A percentile compares a stretch with the other conserved stretches of the same genome.
phyloP scores from a whole-genome alignment of 2,888 invertebrate species.

The Neria commutata region DNA sequence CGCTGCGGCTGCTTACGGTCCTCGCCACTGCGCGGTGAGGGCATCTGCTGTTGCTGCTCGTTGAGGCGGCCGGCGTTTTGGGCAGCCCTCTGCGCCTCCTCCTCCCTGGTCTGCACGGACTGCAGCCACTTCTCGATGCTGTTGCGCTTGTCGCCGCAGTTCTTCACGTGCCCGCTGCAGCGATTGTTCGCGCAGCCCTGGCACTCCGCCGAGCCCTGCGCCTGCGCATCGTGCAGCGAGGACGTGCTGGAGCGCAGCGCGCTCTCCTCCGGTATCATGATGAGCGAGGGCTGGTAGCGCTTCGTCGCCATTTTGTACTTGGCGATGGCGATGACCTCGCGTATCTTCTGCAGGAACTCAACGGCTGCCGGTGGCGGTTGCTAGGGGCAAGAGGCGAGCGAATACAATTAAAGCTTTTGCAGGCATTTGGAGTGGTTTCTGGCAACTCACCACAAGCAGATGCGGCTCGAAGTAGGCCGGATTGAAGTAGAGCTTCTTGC shows the following conservation, averaged over 20 bases:
- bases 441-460: conserved; percentile 73
- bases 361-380: conserved; percentile 89
- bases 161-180: conserved; percentile 52
- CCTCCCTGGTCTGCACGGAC: conserved; percentile 67
- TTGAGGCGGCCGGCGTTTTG: conserved; percentile 6
- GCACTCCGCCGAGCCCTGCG: conserved; percentile 48
- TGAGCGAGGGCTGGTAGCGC: conserved; percentile 77
- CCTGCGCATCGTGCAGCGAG: conserved; percentile 64
- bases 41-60: background rate
- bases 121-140: conserved; percentile 80
- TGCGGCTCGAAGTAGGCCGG: conserved; percentile 92
- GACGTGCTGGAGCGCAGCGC: conserved; percentile 39
- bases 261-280: conserved; percentile 80
- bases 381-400: too few species aligned
- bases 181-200: conserved; percentile 45
- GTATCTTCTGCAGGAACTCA: conserved; percentile 86
- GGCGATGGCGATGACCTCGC: conserved; percentile 88
- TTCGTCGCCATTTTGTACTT: conserved; percentile 87
- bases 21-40: conserved; percentile 17
- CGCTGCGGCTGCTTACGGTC: too few species aligned
- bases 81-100: conserved; percentile 2
- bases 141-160: conserved; percentile 73
- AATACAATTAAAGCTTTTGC: background rate
- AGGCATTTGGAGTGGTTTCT: background rate
- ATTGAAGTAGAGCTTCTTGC: conserved; percentile 85